Base-by-base conservation (phyloP, 1,140 invertebrate species). In the Drosophila ficusphila region DNA sequence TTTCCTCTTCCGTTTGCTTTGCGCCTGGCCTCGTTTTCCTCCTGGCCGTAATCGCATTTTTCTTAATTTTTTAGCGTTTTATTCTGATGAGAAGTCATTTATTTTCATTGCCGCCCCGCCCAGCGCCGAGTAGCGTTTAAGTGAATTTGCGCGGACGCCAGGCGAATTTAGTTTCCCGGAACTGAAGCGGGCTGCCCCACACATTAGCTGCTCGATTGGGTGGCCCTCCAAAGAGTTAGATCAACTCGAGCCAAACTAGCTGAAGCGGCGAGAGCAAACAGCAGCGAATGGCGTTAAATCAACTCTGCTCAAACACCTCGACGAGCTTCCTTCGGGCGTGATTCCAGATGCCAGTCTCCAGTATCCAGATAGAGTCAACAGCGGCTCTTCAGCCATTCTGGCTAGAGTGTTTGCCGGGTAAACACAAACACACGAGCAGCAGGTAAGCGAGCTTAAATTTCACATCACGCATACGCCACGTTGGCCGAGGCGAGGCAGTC, bases 51-150 rank as follows among this genome's bases (percentile, higher is more conserved):
- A 58, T 34, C 48, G 51, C 79, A 86, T 85, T 85, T 85, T 88
- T 88, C 82, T 86, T 85, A 85, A 85, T 85, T 86, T 74, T 85
- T 85, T 79, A 86, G 52, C 81, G 72, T 72, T 86, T 86, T 81
- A 86, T 88, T 85, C 76, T 85, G 82, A 85, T 88, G 82, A 76
- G 76, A 53, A 60, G 71, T 76, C 81, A 81, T 85, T 85, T 85
- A 88, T 88, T 85, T 85, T 85, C 81, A 85, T 85, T 88, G 81
- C 82, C 51, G 39, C 56, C 38, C 25, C 41, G 21, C 18, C 21
- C 18, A 18, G 53, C 12, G 16, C 14, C 18, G 54, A 42, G 41
- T 16, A 68, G 33, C 51, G 48, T 61, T 85, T 72, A 69, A 31
- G 60, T 12, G 25, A 31, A 51, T 64, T 61, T 61, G 38, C 27